phyloP scores from a whole-genome alignment of 2,797 vertebrate species.

The Cossypha polioptera region DNA sequence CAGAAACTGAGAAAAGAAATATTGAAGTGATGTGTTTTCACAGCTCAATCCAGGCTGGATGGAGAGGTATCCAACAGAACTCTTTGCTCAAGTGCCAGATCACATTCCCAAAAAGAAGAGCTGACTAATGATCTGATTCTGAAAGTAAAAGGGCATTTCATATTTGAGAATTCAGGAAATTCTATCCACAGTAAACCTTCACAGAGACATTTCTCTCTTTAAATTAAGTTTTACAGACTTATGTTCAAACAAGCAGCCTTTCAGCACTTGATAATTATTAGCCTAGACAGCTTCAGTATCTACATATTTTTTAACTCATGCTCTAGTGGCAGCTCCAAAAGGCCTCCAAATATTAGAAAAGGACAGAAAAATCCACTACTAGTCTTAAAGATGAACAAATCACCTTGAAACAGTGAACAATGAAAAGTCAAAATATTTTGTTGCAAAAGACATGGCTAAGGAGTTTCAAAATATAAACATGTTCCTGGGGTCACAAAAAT shows the following conservation, averaged over 20 bases:
- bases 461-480: slow-evolving; percentile 19
- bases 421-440: not conserved
- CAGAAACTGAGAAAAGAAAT: not conserved
- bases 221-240: slow-evolving; percentile 10
- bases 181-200: not conserved
- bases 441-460: slow-evolving; percentile 15
- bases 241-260: not conserved
- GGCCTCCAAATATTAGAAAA: not conserved
- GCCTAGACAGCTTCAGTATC: not conserved
- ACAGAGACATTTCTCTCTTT: not conserved
- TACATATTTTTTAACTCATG: not conserved
- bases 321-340: not conserved
- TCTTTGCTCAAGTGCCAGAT: not conserved
- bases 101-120: slow-evolving; percentile 16
- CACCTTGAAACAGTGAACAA: not conserved
- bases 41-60: not conserved
- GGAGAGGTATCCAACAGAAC: not conserved
- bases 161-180: slow-evolving; percentile 13
- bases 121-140: not conserved
- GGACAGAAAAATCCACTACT: not conserved
- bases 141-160: not conserved
- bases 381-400: not conserved
- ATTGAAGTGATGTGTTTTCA: not conserved
- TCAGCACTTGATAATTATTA: slow-evolving; percentile 18
- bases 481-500: slow-evolving; percentile 43